phyloP scores from a whole-genome alignment of 2,113 vertebrate genomes.

The Gracilinanus agilis region DNA sequence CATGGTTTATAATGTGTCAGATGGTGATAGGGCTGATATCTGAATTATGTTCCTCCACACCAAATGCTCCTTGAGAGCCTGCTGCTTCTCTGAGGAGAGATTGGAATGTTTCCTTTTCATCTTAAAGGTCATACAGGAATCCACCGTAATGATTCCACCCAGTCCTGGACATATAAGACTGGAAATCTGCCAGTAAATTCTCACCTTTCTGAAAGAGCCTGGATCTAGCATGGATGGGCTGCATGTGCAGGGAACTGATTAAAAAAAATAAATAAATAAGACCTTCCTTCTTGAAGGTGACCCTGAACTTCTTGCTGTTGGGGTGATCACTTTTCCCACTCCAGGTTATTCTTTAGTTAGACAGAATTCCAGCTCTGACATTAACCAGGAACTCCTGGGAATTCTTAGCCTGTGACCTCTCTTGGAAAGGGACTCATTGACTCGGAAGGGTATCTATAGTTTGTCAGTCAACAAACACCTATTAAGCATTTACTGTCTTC shows the following conservation, averaged over 20 bases:
- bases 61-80: constrained; percentile 59
- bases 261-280: not conserved
- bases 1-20: not conserved
- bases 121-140: constrained; percentile 67
- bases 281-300: constrained; percentile 47
- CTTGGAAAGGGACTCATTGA: not conserved
- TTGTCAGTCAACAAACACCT: not conserved
- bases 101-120: constrained; percentile 60
- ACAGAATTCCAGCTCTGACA: not conserved
- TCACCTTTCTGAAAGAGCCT: not conserved
- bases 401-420: not conserved
- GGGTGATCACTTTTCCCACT: not conserved
- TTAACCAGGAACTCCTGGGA: not conserved
- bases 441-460: not conserved
- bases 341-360: not conserved
- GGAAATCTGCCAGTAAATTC: not conserved
- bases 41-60: constrained; percentile 10
- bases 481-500: not conserved
- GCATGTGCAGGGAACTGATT: not conserved
- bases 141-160: constrained; percentile 36
- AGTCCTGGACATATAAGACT: not conserved
- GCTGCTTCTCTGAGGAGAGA: constrained; percentile 64
- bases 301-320: not conserved
- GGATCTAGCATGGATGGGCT: not conserved
- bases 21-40: constrained; percentile 46